A percentile compares a stretch with the other conserved stretches of the same genome.
Evolutionary conservation across 1,140 invertebrate genomes (phyloP).

Genomic region (Drosophila prosaltans): DNA sequence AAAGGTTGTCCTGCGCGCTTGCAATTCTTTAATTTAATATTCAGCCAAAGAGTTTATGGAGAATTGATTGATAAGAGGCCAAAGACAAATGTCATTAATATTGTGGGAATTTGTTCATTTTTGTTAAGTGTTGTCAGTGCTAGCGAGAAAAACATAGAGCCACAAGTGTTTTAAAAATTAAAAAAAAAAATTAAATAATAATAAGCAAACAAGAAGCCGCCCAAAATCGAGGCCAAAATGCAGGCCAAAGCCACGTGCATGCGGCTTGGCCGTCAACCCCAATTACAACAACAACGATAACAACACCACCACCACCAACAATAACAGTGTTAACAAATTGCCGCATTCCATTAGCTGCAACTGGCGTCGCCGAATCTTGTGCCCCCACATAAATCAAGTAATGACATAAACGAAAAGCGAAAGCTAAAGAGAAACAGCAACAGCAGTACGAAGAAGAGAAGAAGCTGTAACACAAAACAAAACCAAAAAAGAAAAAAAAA

Average conservation of each 20-base stretch:
- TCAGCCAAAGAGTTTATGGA: background rate
- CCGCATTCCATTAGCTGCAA: constrained; percentile 18
- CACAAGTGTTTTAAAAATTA: background rate
- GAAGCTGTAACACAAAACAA: constrained; percentile 15
- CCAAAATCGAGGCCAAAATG: constrained; percentile 7
- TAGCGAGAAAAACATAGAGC: background rate
- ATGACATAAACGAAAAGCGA: constrained; percentile 17
- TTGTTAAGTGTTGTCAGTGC: constrained; percentile 9
- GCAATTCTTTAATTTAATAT: background rate
- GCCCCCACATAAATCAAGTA: constrained; percentile 18
- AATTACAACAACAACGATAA: constrained; percentile 2
- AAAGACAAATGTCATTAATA: constrained; percentile 12
- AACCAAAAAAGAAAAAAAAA: constrained; percentile 29
- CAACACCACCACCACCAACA: background rate
- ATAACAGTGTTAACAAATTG: constrained; percentile 16
- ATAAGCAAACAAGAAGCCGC: background rate
- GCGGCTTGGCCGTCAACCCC: constrained; percentile 10
- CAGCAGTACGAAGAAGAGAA: constrained; percentile 1
- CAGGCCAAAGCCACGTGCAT: constrained; percentile 10
- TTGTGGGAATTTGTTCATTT: background rate
- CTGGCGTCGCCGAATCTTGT: constrained; percentile 14
- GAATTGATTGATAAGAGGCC: constrained; percentile 21
- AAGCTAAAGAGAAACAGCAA: constrained; percentile 7
- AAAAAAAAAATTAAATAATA: background rate
- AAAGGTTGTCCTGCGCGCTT: constrained; percentile 33